Percentiles rank a stretch among this genome's conserved stretches.
Conservation (phyloP, 2,113 vertebrate genomes). For the Speoplatyrhinus poulsoni region DNA sequence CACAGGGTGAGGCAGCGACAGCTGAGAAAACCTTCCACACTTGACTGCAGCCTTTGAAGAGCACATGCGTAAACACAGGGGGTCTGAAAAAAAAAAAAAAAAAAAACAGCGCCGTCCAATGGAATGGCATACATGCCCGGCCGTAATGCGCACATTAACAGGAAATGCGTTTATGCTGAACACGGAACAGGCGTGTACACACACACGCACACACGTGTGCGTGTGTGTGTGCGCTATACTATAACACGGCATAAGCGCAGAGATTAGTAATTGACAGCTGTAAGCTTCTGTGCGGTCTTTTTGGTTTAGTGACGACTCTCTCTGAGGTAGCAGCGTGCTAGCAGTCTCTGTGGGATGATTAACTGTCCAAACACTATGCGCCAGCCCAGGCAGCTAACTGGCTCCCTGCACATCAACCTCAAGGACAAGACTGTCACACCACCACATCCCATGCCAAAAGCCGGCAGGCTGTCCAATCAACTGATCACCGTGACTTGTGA, state of each 20-base stretch:
- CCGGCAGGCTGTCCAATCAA: neutral
- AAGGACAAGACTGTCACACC: slow-evolving; percentile 29
- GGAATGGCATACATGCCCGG: slow-evolving; percentile 51
- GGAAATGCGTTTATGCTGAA: slow-evolving; percentile 35
- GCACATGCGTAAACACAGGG: slow-evolving; percentile 39
- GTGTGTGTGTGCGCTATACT: neutral
- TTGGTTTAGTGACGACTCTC: slow-evolving; percentile 21
- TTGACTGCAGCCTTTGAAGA: slow-evolving; percentile 66
- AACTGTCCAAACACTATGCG: slow-evolving; percentile 19
- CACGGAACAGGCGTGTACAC: neutral
- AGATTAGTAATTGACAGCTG: slow-evolving; percentile 21
- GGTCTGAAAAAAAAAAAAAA: slow-evolving; percentile 22
- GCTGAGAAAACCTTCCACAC: slow-evolving; percentile 76
- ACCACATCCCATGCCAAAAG: slow-evolving; percentile 29
- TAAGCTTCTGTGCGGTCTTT: slow-evolving; percentile 19
- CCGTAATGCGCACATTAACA: slow-evolving; percentile 16
- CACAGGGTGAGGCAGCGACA: slow-evolving; percentile 60
- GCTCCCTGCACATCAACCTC: slow-evolving; percentile 38
- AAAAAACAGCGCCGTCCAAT: slow-evolving; percentile 33
- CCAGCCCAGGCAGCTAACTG: slow-evolving; percentile 20
- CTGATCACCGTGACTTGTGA: neutral
- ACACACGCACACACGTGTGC: slow-evolving; percentile 1
- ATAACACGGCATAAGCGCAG: slow-evolving; percentile 14
- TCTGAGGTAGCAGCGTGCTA: slow-evolving; percentile 25
- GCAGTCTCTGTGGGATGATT: slow-evolving; percentile 38